phyloP scores from a whole-genome alignment of 2,888 invertebrate genomes.

The Apoda limacodes region DNA sequence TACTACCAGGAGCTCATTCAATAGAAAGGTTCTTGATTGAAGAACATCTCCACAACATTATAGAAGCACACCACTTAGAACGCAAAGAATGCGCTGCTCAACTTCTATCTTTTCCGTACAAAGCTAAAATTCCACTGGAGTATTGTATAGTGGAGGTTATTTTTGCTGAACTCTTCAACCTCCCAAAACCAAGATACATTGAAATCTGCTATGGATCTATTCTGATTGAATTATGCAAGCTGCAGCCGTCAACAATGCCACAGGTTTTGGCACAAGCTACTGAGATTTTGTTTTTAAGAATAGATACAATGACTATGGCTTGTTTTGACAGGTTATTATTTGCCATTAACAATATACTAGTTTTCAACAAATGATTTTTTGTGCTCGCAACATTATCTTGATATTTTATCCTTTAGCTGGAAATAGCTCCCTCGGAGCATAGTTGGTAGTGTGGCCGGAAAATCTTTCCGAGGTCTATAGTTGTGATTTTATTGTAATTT shows the following conservation, averaged over 20 bases:
- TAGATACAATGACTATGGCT: conserved; percentile 97
- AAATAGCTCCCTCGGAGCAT: too few species aligned
- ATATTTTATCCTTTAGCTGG: too few species aligned
- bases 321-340: conserved; percentile 86
- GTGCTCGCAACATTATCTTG: too few species aligned
- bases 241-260: conserved; percentile 97
- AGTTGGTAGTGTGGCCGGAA: too few species aligned
- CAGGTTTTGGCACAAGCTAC: conserved; percentile 98
- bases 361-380: too few species aligned
- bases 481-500: too few species aligned
- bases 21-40: conserved; percentile 98
- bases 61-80: conserved; percentile 88
- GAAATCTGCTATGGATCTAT: conserved; percentile 96
- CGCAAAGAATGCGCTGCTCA: conserved; percentile 96
- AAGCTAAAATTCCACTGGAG: conserved; percentile 94
- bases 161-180: conserved; percentile 92
- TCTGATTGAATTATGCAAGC: conserved; percentile 95
- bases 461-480: too few species aligned
- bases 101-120: conserved; percentile 91
- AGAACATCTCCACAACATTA: conserved; percentile 94
- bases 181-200: conserved; percentile 89
- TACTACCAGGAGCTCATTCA: conserved; percentile 95
- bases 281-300: conserved; percentile 94
- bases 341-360: too few species aligned
- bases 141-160: conserved; percentile 98